These are phyloP conservation scores for Cerceris ruficornis DNA, from an alignment of 2,888 invertebrate genomes.

Conservation along the genomic window DNA sequence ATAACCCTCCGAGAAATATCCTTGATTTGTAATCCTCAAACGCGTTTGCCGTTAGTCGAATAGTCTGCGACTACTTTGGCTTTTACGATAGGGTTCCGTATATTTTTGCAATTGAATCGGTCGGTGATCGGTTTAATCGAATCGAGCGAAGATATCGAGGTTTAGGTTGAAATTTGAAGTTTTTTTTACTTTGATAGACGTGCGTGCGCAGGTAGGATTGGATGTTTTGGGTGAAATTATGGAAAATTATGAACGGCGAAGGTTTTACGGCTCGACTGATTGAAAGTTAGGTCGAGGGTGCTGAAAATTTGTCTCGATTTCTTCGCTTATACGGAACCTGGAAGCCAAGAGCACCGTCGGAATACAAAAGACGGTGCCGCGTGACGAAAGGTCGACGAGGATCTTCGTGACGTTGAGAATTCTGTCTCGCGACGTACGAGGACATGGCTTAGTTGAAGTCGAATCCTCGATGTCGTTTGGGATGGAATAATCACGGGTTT, in stretches of 20 bases:
- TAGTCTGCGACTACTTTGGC: slow-evolving; percentile 40
- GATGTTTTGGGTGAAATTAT: too few species aligned
- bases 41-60: slow-evolving; percentile 57
- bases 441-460: background rate
- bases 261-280: too few species aligned
- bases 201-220: too few species aligned
- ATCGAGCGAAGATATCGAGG: background rate
- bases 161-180: too few species aligned
- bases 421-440: background rate
- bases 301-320: background rate
- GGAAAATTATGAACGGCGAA: too few species aligned
- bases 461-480: background rate
- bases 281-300: background rate
- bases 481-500: background rate
- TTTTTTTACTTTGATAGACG: too few species aligned
- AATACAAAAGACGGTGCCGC: slow-evolving; percentile 5
- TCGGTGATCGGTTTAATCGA: background rate
- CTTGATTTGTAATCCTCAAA: slow-evolving; percentile 28
- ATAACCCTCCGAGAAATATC: background rate
- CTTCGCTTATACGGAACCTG: slow-evolving; percentile 5
- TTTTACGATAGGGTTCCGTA: slow-evolving; percentile 10
- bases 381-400: slow-evolving; percentile 18
- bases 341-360: slow-evolving; percentile 2
- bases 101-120: background rate
- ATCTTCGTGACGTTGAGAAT: slow-evolving; percentile 6